Conservation (phyloP, 2,888 invertebrate genomes). For the Noctua comes region DNA sequence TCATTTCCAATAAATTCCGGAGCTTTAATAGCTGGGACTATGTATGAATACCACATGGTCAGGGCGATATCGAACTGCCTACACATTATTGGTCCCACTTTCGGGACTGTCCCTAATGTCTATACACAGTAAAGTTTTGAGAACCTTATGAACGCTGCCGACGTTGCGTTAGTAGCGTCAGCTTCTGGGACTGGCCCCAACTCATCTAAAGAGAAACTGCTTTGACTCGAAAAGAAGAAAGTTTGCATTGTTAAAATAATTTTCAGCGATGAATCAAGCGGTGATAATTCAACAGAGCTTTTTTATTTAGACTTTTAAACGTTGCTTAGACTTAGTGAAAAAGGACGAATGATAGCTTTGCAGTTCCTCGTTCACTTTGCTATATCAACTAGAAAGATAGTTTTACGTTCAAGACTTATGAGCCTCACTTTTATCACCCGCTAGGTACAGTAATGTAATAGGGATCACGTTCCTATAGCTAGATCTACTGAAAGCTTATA, state of each 20-base stretch:
- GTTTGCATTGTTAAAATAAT: background rate
- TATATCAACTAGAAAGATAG: slow-evolving; percentile 10
- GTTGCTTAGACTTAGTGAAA: background rate
- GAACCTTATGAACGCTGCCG: background rate
- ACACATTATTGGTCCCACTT: background rate
- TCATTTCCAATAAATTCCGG: slow-evolving; percentile 41
- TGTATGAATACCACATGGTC: background rate
- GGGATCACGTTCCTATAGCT: slow-evolving; percentile 6
- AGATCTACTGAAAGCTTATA: slow-evolving; percentile 8
- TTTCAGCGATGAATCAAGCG: background rate
- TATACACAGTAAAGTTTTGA: background rate
- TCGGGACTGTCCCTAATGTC: background rate
- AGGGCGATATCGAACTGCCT: background rate
- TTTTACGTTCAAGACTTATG: slow-evolving; percentile 11
- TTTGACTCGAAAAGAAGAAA: background rate
- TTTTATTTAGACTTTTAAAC: background rate
- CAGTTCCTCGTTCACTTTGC: background rate
- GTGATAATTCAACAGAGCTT: background rate
- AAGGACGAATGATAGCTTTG: background rate
- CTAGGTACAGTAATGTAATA: background rate
- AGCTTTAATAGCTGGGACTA: slow-evolving; percentile 11
- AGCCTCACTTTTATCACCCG: slow-evolving; percentile 29
- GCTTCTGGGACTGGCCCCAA: background rate
- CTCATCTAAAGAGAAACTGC: background rate
- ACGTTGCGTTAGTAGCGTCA: background rate